Percentiles rank a stretch among this genome's conserved stretches.
Conservation (phyloP, 2,888 invertebrate species). For the Ennomos fuscantarius region DNA sequence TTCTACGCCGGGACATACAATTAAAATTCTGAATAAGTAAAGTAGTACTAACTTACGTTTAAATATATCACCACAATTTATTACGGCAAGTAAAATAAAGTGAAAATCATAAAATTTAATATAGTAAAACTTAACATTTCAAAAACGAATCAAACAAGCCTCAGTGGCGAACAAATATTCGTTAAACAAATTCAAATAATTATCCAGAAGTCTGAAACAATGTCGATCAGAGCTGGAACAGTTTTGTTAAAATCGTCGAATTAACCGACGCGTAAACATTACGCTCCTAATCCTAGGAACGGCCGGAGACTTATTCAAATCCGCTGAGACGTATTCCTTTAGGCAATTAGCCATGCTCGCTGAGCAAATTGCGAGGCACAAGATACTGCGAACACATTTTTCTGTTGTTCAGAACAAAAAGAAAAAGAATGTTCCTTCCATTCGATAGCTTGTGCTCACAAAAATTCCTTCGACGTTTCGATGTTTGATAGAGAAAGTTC, state of each 20-base stretch:
- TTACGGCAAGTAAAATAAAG: too few relatives aligned
- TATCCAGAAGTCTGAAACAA: not conserved
- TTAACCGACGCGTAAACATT: constrained; percentile 35
- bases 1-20: too few relatives aligned
- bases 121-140: too few relatives aligned
- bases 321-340: constrained; percentile 59
- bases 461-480: too few relatives aligned
- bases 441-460: not conserved
- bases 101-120: too few relatives aligned
- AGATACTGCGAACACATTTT: constrained; percentile 35
- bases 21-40: too few relatives aligned
- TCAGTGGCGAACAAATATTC: too few relatives aligned
- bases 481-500: too few relatives aligned
- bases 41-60: too few relatives aligned
- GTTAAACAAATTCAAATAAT: not conserved
- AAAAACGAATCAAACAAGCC: too few relatives aligned
- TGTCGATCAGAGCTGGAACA: constrained; percentile 6
- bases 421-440: constrained; percentile 3
- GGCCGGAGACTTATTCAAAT: constrained; percentile 56
- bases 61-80: not conserved
- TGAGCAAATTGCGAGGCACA: constrained; percentile 50
- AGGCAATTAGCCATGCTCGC: constrained; percentile 60
- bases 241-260: constrained; percentile 18
- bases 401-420: constrained; percentile 11
- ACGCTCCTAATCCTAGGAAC: constrained; percentile 45